phyloP scores from a whole-genome alignment of 1,140 invertebrate genomes.

The Pseudomyrmex cubaensis region DNA sequence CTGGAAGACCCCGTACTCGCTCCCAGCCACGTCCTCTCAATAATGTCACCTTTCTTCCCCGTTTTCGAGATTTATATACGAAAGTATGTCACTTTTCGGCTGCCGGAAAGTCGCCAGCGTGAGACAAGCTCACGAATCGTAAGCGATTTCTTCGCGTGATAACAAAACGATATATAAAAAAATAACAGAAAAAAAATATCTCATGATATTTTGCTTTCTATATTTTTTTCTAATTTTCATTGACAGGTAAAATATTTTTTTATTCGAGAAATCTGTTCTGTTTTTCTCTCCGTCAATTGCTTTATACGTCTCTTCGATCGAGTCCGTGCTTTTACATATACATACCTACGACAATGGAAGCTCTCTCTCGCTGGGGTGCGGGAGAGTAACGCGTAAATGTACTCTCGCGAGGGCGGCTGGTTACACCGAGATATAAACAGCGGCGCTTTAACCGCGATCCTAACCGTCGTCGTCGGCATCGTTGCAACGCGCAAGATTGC shows the following conservation, averaged over 20 bases:
- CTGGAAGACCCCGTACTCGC: conserved; percentile 64
- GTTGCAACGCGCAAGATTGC: conserved; percentile 67
- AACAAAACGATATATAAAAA: neutral
- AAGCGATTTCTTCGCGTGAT: neutral
- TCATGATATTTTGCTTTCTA: no score
- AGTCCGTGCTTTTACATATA: conserved; percentile 44
- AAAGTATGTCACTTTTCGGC: neutral
- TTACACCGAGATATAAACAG: conserved; percentile 66
- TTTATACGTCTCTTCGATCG: conserved; percentile 29
- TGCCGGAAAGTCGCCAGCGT: neutral
- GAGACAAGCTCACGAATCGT: neutral
- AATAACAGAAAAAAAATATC: neutral
- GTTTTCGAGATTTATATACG: neutral
- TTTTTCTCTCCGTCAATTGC: neutral
- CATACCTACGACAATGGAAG: conserved; percentile 38
- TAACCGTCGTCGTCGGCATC: conserved; percentile 52
- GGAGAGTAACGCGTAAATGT: conserved; percentile 18
- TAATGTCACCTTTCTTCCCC: neutral
- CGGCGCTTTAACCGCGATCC: conserved; percentile 48
- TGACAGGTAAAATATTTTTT: neutral
- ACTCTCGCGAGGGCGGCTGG: conserved; percentile 55
- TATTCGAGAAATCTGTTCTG: neutral
- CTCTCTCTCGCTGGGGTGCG: neutral
- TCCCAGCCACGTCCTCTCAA: conserved; percentile 38
- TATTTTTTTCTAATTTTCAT: neutral